phyloP scores from a whole-genome alignment of 2,888 invertebrate genomes.

The Pyrgus malvae region DNA sequence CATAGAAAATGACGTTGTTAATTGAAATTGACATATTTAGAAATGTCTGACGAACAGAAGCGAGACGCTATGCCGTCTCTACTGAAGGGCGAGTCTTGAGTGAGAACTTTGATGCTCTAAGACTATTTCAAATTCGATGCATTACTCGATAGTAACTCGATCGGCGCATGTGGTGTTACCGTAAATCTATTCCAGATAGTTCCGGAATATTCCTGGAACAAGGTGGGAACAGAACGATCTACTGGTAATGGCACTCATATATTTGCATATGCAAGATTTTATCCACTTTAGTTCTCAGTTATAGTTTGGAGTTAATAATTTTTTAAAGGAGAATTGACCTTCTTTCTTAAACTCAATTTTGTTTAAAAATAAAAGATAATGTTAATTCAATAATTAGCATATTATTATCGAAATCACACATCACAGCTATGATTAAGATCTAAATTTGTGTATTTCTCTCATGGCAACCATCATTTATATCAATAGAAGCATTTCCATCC shows the following conservation, averaged over 20 bases:
- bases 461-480: too few species aligned
- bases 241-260: slow-evolving; percentile 22
- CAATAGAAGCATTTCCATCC: too few species aligned
- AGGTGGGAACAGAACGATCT: slow-evolving; percentile 25
- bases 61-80: too few species aligned
- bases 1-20: too few species aligned
- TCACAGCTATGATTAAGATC: too few species aligned
- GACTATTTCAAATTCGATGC: slow-evolving; percentile 25
- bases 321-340: background rate
- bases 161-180: slow-evolving; percentile 24
- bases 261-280: slow-evolving; percentile 23
- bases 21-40: too few species aligned
- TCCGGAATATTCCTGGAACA: slow-evolving; percentile 18
- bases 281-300: slow-evolving; percentile 17
- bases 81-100: too few species aligned
- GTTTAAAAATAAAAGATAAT: too few species aligned
- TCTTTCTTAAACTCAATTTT: too few species aligned
- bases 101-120: background rate
- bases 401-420: slow-evolving; percentile 1
- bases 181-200: slow-evolving; percentile 21
- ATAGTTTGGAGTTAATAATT: slow-evolving; percentile 3
- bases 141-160: slow-evolving; percentile 23
- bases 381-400: too few species aligned
- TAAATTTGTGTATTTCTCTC: too few species aligned
- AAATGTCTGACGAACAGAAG: too few species aligned